Evolutionary conservation across 2,888 invertebrate species (phyloP), one percentile per base, ranked within the genome.

Genomic region (Erebia ligea): DNA sequence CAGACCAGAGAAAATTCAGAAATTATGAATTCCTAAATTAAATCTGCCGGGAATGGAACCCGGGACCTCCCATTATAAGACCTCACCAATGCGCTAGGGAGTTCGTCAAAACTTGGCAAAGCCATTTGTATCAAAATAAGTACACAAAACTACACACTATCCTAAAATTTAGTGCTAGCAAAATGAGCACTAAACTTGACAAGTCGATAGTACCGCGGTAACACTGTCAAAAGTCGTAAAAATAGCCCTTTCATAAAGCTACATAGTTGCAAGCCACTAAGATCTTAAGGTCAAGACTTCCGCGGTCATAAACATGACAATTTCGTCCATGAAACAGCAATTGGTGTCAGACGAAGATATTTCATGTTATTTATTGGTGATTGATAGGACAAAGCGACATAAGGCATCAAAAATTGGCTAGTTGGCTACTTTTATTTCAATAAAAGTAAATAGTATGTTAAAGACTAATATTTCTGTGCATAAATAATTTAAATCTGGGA

Each of bases 301-400:
- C 70, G 65, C 56, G 56, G 63, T 40, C 73, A 70, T 76, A 76
- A 74, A 76, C 63, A 72, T 70, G 72, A 59, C 72, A 72, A 72
- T 72, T 76, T 72, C 66, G 67, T 68, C 56, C 64, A 69, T 74
- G 63, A 73, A 34, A 66, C 67, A 59, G 69, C 70, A 74, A 64
- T 54, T 64, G 69, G 67, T 48, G 65, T 67, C 64, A 64, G 69
- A 45, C 64, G 45, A 71, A 69, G 62, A 62, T 62, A 17, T 45
- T 48, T 8, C 3, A 48, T 25, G 13, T 15, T 48, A 61, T 19
- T 56, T 1, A 19, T 19, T 45, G n/a, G 42, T n/a, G 2, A 48
- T 9, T 48, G 62, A 62, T 9, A 45, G 21, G 45, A 0, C 11
- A 15, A 34, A 15, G 57, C n/a, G 4, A 13, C n/a, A 50, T 15